Evolutionary conservation across 2,888 invertebrate species (phyloP).

Genomic region (Leistus spinibarbis): DNA sequence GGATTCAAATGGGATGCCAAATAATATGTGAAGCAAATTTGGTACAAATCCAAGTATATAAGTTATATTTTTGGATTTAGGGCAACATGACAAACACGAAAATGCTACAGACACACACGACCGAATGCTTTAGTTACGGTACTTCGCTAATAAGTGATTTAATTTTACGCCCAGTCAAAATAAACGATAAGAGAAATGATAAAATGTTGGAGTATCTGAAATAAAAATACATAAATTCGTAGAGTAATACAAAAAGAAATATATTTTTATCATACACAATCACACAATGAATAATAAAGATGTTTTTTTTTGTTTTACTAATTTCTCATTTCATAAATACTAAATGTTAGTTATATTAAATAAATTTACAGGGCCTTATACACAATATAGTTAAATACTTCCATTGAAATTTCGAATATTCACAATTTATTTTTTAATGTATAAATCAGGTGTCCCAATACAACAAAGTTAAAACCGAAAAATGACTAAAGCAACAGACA

Average conservation of each 20-base stretch:
- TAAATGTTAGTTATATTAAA: neutral
- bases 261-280: neutral
- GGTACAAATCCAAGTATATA: too few species aligned
- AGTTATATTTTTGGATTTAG: too few species aligned
- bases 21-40: too few species aligned
- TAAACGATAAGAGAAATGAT: neutral
- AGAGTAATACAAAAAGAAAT: neutral
- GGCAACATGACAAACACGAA: too few species aligned
- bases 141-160: too few species aligned
- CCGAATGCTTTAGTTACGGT: too few species aligned
- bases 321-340: neutral
- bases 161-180: too few species aligned
- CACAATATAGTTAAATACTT: too few species aligned
- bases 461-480: conserved; percentile 3
- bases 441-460: neutral
- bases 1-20: too few species aligned
- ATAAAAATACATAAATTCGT: neutral
- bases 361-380: neutral
- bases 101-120: too few species aligned
- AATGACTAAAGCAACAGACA: neutral
- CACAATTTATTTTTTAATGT: neutral
- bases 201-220: neutral
- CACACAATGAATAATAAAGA: neutral
- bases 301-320: neutral
- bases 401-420: neutral